Evolutionary conservation across 2,888 invertebrate species (phyloP), one percentile per base, ranked within the genome.

Genomic region (Macropis europaea): DNA sequence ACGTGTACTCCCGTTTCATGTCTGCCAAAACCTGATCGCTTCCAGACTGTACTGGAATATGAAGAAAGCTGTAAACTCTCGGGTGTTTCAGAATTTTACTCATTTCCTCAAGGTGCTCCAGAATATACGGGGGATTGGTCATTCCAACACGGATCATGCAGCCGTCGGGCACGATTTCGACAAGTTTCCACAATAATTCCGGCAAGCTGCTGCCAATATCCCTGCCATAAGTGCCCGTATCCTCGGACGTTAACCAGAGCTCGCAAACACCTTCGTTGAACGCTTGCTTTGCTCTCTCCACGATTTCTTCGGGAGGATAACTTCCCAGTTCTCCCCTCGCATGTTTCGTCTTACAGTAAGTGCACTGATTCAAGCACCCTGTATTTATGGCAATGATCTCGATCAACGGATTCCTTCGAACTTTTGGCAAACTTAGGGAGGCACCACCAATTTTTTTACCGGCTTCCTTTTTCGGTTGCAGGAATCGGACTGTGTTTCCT

Each of bases 61-160:
- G 99, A 0, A 99, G 93, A 88, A 99, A 99, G 68, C 97, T 94
- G 88, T 99, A 99, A 0, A 99, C 98, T 64, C 95, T 91, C 0
- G 97, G 97, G 90, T 98, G 97, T 54, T 92, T 92, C 89, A 99
- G 92, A 77, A 99, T 96, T 85, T 94, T 93, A 0, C 97, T 95
- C 60, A 99, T 96, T 87, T 97, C 96, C 89, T 95, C 94, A 19
- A 99, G 91, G 89, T 99, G 97, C 82, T 99, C 98, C 62, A 99
- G 91, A 67, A 99, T 99, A 89, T 99, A 99, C 0, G 99, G 99
- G 0, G 99, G 99, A 91, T 99, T 99, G 52, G 99, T 99, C 97
- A 99, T 99, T 11, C 99, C 99, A 28, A 99, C 92, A 48, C 98
- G 92, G 84, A 97, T 92, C 90, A 95, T 93, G 81, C 96, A 96